Evolutionary conservation across 1,140 invertebrate species (phyloP), one percentile per base, ranked within the genome.

Genomic region (Bombus breviceps): DNA sequence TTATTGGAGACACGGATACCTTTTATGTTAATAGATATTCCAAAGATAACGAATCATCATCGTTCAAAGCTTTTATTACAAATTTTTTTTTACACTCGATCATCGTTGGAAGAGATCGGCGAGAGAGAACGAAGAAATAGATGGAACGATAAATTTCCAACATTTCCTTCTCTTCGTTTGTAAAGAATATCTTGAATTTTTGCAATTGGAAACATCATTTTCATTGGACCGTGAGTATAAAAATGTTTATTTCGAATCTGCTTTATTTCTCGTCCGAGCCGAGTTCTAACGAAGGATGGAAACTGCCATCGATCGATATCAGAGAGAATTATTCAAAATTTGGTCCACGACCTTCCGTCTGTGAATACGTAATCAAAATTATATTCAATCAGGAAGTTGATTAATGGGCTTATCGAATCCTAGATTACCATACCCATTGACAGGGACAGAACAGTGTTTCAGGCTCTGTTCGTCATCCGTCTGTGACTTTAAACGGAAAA

Each of bases 281-380:
- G 18, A 37, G 34, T 10, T 9, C 22, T 22, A 22, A 32, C 34
- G 37, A 64, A 73, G 32, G 13, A 64, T 47, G 80, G 53, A 81
- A 73, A 81, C 57, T 34, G 64, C 43, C 37, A 15, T 82, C n/a
- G 47, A 1, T 12, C 25, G 37, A n/a, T 37, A 57, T 34, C 28
- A 39, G 68, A 28, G 68, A 69, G 68, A 13, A 43, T 57, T 43
- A 78, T 57, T 78, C 64, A 69, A 41, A 77, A 83, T 83, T 77
- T 68, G 34, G 15, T 25, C 18, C 25, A 75, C 41, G 34, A 22
- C 39, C 18, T 32, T 41, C 62, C 43, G n/a, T 39, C 13, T 25
- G 25, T 41, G 64, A 77, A 83, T 78, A n/a, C 34, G 82, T 76
- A 53, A 83, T 78, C 62, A 78, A 74, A 83, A 71, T 69, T 77